Evolutionary conservation across 2,797 vertebrate species (phyloP).

Genomic region (Rhinichthys osculus): DNA sequence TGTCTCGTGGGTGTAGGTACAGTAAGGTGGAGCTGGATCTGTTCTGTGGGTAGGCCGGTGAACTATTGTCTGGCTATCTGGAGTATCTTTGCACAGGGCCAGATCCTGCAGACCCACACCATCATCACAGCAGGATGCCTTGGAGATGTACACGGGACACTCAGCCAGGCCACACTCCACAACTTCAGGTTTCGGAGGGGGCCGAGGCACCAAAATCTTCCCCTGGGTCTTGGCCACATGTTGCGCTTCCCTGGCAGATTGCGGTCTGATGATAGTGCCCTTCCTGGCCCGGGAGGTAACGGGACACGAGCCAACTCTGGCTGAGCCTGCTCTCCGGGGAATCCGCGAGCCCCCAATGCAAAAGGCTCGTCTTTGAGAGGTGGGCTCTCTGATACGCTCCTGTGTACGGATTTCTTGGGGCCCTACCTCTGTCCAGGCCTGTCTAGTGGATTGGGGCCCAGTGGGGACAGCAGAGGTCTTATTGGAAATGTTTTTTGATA

Average conservation of each 20-base stretch:
- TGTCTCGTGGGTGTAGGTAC: constrained; percentile 64
- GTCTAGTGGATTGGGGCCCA: constrained; percentile 78
- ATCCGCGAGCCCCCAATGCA: constrained; percentile 69
- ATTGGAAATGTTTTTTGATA: constrained; percentile 64
- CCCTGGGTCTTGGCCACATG: constrained; percentile 76
- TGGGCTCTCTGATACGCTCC: constrained; percentile 67
- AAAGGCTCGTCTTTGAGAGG: constrained; percentile 65
- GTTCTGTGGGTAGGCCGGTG: constrained; percentile 58
- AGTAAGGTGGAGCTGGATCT: constrained; percentile 67
- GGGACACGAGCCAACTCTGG: constrained; percentile 66
- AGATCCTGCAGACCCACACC: constrained; percentile 60
- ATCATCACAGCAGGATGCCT: constrained; percentile 62
- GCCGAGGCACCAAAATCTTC: constrained; percentile 79
- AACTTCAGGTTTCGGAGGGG: constrained; percentile 74
- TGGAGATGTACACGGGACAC: constrained; percentile 57
- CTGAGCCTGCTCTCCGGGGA: constrained; percentile 70
- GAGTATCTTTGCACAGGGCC: constrained; percentile 60
- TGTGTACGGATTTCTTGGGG: constrained; percentile 73
- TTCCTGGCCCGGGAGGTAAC: constrained; percentile 73
- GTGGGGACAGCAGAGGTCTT: constrained; percentile 67
- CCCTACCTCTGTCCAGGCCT: constrained; percentile 82
- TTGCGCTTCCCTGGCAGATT: constrained; percentile 76
- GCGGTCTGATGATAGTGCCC: constrained; percentile 76
- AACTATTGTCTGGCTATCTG: constrained; percentile 61
- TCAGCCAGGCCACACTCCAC: constrained; percentile 61